Conservation (phyloP, 2,797 vertebrate species). For the Sylvia borin region DNA sequence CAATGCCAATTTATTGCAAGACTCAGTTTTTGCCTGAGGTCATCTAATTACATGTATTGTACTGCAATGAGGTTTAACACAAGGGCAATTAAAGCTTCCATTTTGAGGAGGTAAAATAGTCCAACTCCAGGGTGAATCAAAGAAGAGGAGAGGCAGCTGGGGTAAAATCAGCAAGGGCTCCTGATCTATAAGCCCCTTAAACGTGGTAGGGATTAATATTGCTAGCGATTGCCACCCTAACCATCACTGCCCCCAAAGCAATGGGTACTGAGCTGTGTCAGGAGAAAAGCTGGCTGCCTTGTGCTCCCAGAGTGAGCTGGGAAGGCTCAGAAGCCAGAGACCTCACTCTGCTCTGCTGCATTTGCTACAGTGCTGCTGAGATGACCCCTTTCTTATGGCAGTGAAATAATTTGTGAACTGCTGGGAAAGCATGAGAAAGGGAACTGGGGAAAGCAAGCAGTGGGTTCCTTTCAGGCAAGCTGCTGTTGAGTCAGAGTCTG, state of each 20-base stretch:
- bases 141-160: background rate
- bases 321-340: background rate
- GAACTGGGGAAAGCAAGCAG: background rate
- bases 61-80: background rate
- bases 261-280: background rate
- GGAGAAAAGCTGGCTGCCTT: background rate
- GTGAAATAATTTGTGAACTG: background rate
- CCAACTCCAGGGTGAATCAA: background rate
- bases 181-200: background rate
- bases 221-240: background rate
- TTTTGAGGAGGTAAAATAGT: background rate
- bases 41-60: background rate
- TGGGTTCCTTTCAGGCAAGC: background rate
- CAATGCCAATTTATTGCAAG: conserved; percentile 8
- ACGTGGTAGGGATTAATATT: background rate
- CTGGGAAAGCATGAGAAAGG: background rate
- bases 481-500: background rate
- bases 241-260: accelerated
- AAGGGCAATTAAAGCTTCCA: conserved; percentile 27
- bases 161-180: background rate
- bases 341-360: background rate
- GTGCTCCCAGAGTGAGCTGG: background rate
- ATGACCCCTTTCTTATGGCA: conserved; percentile 3
- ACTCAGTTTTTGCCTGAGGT: conserved; percentile 4
- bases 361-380: background rate